phyloP scores from a whole-genome alignment of 1,140 invertebrate species.

The Vanessa atalanta region DNA sequence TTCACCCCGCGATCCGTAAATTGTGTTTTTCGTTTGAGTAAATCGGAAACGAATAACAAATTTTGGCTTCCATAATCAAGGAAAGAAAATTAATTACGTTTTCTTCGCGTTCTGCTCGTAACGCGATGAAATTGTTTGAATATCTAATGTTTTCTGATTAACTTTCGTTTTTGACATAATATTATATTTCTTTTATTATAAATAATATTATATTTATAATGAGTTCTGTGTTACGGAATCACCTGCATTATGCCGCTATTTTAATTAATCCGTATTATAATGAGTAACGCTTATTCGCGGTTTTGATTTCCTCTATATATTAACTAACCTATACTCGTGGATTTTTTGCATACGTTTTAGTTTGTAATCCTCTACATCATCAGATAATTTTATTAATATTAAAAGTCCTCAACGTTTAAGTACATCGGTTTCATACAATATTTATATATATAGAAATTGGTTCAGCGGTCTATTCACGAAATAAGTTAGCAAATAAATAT shows the following conservation, averaged over 20 bases:
- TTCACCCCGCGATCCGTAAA: constrained; percentile 70
- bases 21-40: constrained; percentile 76
- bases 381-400: too few relatives aligned
- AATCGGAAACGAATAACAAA: constrained; percentile 76
- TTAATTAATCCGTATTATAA: neutral
- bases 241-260: neutral
- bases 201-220: constrained; percentile 1
- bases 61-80: constrained; percentile 66
- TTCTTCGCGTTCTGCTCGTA: constrained; percentile 35
- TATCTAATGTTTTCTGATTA: constrained; percentile 41
- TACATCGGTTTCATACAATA: too few relatives aligned
- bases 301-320: neutral
- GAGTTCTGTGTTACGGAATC: constrained; percentile 11
- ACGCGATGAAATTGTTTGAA: constrained; percentile 34
- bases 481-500: too few relatives aligned
- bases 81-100: constrained; percentile 67
- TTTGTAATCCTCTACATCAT: too few relatives aligned
- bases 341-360: too few relatives aligned
- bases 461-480: too few relatives aligned
- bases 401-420: too few relatives aligned
- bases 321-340: too few relatives aligned
- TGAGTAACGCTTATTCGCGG: neutral
- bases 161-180: constrained; percentile 12
- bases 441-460: too few relatives aligned
- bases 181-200: neutral